Percentiles rank a stretch among this genome's conserved stretches.
phyloP scores from a whole-genome alignment of 2,888 invertebrate genomes.

The Chymomyza fuscimana region DNA sequence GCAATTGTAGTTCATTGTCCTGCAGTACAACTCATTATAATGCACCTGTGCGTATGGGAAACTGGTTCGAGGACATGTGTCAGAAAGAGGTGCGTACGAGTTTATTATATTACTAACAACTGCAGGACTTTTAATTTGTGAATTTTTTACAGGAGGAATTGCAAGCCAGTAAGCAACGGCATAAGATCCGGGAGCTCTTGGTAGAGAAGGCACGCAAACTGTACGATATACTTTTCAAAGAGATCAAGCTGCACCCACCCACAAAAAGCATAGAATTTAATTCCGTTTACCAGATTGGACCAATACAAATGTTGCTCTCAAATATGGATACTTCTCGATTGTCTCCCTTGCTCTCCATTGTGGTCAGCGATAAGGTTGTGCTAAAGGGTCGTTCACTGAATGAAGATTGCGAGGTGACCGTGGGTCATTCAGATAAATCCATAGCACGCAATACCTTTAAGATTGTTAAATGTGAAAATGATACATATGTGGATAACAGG shows the following conservation, averaged over 20 bases:
- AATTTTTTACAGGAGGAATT: background rate
- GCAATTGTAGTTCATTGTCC: too few species aligned
- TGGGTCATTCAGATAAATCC: slow-evolving; percentile 78
- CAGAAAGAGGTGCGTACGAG: too few species aligned
- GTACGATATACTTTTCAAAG: slow-evolving; percentile 78
- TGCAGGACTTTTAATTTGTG: too few species aligned
- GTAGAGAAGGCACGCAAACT: slow-evolving; percentile 80
- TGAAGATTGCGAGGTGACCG: slow-evolving; percentile 80
- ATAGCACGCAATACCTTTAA: slow-evolving; percentile 81
- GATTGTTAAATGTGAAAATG: slow-evolving; percentile 60
- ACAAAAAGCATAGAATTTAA: background rate
- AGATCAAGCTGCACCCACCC: background rate
- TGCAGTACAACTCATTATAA: too few species aligned
- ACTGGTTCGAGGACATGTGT: too few species aligned
- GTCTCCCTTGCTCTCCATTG: slow-evolving; percentile 77
- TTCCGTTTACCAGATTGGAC: slow-evolving; percentile 71
- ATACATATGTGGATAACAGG: slow-evolving; percentile 55
- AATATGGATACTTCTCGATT: slow-evolving; percentile 21
- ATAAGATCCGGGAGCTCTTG: background rate
- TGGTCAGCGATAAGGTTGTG: slow-evolving; percentile 80
- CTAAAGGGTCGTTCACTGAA: slow-evolving; percentile 66
- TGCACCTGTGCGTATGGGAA: too few species aligned
- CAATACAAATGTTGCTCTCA: slow-evolving; percentile 65
- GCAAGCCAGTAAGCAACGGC: too few species aligned
- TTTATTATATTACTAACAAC: background rate